These are phyloP conservation scores for Holothuria scabra DNA, from an alignment of 53 echinoderm and acorn worm genomes.

Conservation along the genomic window DNA sequence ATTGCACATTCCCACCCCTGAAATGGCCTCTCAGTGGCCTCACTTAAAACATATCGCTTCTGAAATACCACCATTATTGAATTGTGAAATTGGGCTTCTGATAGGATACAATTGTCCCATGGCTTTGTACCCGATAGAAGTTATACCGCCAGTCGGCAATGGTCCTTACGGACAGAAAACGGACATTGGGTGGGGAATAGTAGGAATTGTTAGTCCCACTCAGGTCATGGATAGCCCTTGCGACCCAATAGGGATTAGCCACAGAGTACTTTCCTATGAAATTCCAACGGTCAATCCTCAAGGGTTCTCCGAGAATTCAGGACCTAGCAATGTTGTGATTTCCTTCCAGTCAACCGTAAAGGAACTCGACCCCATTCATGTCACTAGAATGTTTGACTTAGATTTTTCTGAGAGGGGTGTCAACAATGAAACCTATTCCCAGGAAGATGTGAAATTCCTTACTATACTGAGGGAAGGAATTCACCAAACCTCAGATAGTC, in stretches of 20 bases:
- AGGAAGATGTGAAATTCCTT: constrained; percentile 43
- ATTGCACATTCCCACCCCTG: background rate
- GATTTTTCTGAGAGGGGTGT: constrained; percentile 45
- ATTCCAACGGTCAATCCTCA: background rate
- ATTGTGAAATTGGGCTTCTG: too few relatives aligned
- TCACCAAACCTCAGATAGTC: constrained; percentile 38
- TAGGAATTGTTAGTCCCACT: constrained; percentile 28
- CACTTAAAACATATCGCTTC: too few relatives aligned
- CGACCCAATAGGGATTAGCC: too few relatives aligned
- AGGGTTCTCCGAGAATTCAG: background rate
- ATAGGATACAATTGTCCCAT: too few relatives aligned
- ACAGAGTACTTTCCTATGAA: too few relatives aligned
- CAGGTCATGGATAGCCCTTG: background rate
- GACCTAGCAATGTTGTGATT: background rate
- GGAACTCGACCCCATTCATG: background rate
- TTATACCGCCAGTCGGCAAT: constrained; percentile 11
- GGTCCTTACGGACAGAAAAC: constrained; percentile 53
- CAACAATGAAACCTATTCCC: constrained; percentile 27
- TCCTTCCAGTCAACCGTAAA: constrained; percentile 7
- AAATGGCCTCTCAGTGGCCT: constrained; percentile 9
- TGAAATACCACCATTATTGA: too few relatives aligned
- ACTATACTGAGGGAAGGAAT: constrained; percentile 46
- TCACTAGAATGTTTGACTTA: constrained; percentile 1
- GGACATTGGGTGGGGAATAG: constrained; percentile 55
- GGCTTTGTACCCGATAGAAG: constrained; percentile 22